Evolutionary conservation across 1,140 invertebrate genomes (phyloP).

Genomic region (Brevipalpus yothersi): DNA sequence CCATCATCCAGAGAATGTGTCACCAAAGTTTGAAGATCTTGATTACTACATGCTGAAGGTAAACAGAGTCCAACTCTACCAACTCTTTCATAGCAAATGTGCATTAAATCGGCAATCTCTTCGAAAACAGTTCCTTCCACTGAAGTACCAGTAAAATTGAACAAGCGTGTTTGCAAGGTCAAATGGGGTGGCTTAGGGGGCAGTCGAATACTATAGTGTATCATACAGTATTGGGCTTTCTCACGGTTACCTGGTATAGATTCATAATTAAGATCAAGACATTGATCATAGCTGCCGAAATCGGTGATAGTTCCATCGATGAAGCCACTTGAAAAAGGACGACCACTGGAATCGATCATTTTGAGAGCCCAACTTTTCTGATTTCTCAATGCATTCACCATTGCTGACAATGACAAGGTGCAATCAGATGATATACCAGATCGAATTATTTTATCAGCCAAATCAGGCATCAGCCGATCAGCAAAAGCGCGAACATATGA

Average conservation of each 20-base stretch:
- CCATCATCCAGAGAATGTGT: not conserved
- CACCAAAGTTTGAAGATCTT: conserved; percentile 4
- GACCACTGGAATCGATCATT: conserved; percentile 10
- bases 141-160: conserved; percentile 4
- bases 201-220: not conserved
- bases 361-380: not conserved
- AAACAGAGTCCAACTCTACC: conserved; percentile 6
- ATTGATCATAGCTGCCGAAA: conserved; percentile 13
- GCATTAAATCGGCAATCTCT: not conserved
- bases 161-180: not conserved
- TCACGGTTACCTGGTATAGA: not conserved
- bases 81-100: conserved; percentile 3
- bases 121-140: conserved; percentile 4
- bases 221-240: conserved; percentile 4
- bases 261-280: conserved; percentile 6
- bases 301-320: conserved; percentile 10
- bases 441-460: not conserved
- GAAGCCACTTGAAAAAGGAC: conserved; percentile 6
- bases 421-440: not conserved
- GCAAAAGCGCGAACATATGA: not conserved
- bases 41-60: conserved; percentile 1
- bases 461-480: not conserved
- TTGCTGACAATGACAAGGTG: not conserved
- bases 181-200: conserved; percentile 1
- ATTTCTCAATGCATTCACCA: not conserved